Percentiles rank a stretch among this genome's conserved stretches.
These are phyloP conservation scores for Acanthosepion pharaonis DNA, from an alignment of 2,888 invertebrate genomes.

Conservation along the genomic window DNA sequence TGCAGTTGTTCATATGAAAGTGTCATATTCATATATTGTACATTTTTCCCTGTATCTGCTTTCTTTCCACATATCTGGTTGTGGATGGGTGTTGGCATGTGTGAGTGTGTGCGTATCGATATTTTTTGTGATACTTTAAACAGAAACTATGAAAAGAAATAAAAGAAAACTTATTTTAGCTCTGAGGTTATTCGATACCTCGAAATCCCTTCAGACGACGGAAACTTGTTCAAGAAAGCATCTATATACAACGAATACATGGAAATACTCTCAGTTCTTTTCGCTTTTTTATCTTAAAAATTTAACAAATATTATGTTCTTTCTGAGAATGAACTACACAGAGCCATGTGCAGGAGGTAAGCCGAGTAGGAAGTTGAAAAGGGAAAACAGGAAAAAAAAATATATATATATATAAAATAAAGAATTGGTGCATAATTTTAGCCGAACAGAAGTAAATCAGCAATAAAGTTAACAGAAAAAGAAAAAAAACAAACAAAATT, in stretches of 20 bases:
- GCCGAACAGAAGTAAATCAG: neutral
- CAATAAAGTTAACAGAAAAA: neutral
- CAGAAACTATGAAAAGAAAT: neutral
- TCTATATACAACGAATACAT: conserved; percentile 4
- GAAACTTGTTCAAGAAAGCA: neutral
- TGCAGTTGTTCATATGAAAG: too few relatives aligned
- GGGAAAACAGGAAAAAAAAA: neutral
- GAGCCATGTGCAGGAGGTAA: neutral
- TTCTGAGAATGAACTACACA: neutral
- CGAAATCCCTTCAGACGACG: neutral
- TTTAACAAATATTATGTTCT: neutral
- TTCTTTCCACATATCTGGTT: too few relatives aligned
- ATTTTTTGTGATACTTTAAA: neutral
- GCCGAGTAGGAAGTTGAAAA: neutral
- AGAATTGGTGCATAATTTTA: neutral
- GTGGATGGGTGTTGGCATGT: too few relatives aligned
- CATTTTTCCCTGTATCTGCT: too few relatives aligned
- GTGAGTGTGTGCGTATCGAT: neutral
- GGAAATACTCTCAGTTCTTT: neutral
- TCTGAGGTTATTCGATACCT: neutral
- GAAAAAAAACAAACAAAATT: too few relatives aligned
- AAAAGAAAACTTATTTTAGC: neutral
- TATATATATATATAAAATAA: too few relatives aligned
- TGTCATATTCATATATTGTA: too few relatives aligned
- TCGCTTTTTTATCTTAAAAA: neutral